phyloP scores from a whole-genome alignment of 53 echinoderm and acorn worm species.

The Paracentrotus lividus region DNA sequence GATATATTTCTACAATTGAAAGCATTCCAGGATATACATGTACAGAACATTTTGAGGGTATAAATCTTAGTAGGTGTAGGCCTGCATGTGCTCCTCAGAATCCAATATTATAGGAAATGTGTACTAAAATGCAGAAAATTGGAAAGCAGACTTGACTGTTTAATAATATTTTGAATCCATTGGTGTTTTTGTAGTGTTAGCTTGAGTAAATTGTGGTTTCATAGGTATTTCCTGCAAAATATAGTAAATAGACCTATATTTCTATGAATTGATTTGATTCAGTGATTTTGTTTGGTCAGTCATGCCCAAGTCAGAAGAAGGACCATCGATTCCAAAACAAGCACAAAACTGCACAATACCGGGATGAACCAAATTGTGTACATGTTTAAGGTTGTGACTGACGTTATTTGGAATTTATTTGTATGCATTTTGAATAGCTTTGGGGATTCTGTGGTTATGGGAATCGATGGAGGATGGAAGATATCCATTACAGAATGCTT shows the following conservation, averaged over 20 bases:
- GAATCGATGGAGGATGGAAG: slow-evolving; percentile 3
- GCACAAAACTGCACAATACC: no score
- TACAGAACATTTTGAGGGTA: no score
- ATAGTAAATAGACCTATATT: background rate
- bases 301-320: background rate
- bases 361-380: no score
- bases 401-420: slow-evolving; percentile 40
- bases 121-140: background rate
- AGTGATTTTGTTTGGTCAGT: slow-evolving; percentile 7
- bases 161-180: background rate
- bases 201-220: slow-evolving; percentile 25
- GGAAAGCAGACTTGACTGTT: background rate
- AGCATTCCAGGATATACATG: no score
- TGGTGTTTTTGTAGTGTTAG: slow-evolving; percentile 6
- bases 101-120: no score
- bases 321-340: no score
- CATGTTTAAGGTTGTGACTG: no score
- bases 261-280: slow-evolving; percentile 11
- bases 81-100: no score
- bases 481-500: background rate
- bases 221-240: slow-evolving; percentile 23
- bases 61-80: no score
- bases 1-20: no score
- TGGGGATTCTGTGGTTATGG: background rate
- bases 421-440: slow-evolving; percentile 20